Evolutionary conservation across 2,888 invertebrate species (phyloP), one percentile per base, ranked within the genome.

Genomic region (Calameuta filiformis): DNA sequence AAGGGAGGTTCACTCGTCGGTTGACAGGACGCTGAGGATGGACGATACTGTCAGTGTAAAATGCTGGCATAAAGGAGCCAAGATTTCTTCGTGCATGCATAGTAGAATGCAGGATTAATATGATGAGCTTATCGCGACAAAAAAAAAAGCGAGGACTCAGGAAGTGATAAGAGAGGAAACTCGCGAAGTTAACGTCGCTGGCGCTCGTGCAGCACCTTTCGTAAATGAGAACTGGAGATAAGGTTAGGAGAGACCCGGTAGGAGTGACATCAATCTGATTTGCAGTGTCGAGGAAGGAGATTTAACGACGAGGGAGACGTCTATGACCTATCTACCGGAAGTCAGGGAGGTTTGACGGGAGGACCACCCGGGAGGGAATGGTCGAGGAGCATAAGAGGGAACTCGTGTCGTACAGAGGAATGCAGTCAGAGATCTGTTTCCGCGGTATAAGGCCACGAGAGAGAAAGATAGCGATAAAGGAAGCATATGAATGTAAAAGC

Each of bases 311-410:
- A 74, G 35, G 15, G 68, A 68, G 68, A n/a, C 40, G 68, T 69
- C 68, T 68, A 73, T 77, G 35, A 73, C 69, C 74, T 74, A 56
- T 56, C 56, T 56, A 56, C 71, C 71, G 71, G 71, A 33, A 71
- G 31, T 33, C 31, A 71, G 71, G 71, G 71, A 30, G 23, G 31
- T 11, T 30, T 15, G 23, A 23, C 30, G 15, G 71, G 30, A 34
- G 12, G 30, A 71, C 30, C 71, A 71, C 71, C 71, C 71, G 31
- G 71, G 15, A 23, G 12, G 71, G 11, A 71, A 56, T 56, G 15
- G 9, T 56, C 23, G 56, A 2, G 56, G 23, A 56, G 56, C 56
- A 23, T 56, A 56, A 23, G 23, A 56, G 56, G 56, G 23, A 56
- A 56, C 23, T 56, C 56, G 56, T 56, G 56, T 56, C 9, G 23